Evolutionary conservation across 2,888 invertebrate genomes (phyloP).

Genomic region (Micoletzkya japonica): DNA sequence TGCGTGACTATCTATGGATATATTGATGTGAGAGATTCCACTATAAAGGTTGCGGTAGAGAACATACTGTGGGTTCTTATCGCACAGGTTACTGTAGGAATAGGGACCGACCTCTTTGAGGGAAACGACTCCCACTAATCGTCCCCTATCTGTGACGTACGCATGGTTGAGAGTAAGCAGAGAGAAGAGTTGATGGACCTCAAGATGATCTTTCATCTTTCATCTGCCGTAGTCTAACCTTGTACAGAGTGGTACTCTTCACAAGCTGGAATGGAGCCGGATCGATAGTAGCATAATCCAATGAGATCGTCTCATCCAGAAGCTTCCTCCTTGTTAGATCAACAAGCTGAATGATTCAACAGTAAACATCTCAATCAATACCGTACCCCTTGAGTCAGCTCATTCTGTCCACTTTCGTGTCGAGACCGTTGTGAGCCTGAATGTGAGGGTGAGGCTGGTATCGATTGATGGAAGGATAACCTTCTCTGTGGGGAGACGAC

Average conservation of each 20-base stretch:
- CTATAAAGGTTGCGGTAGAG: too few relatives aligned
- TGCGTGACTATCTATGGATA: background rate
- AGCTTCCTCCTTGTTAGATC: too few relatives aligned
- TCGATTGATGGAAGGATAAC: background rate
- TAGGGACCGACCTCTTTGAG: conserved; percentile 81
- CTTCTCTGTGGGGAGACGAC: too few relatives aligned
- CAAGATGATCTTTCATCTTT: background rate
- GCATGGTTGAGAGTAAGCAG: conserved; percentile 95
- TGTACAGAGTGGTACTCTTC: conserved; percentile 44
- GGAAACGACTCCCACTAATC: conserved; percentile 90
- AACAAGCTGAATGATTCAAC: too few relatives aligned
- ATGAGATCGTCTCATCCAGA: conserved; percentile 70
- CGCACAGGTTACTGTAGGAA: background rate
- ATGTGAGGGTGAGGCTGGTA: background rate
- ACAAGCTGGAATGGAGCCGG: conserved; percentile 72
- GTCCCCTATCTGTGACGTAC: conserved; percentile 94
- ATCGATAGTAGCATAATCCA: conserved; percentile 76
- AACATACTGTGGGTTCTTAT: too few relatives aligned
- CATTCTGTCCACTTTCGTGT: background rate
- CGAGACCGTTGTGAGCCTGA: too few relatives aligned
- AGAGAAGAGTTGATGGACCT: conserved; percentile 88
- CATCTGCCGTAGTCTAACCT: background rate
- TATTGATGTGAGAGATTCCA: conserved; percentile 1
- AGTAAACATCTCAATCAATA: background rate
- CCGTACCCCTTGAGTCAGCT: background rate